Base-by-base conservation (phyloP, 2,888 invertebrate genomes). In the Heteromyza rotundicornis region DNA sequence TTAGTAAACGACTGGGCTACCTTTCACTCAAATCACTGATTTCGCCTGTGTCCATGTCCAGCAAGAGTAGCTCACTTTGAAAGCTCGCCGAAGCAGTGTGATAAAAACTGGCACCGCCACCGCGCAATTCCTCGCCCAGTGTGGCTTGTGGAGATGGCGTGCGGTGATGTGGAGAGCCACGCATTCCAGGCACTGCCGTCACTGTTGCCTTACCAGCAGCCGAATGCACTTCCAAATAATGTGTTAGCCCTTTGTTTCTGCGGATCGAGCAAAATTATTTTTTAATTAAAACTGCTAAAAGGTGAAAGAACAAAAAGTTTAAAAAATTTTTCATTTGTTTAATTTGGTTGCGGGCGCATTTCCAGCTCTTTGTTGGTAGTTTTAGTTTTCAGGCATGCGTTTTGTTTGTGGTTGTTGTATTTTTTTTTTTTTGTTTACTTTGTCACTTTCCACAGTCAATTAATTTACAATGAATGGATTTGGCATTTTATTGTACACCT, bases 261-360 rank as follows among this genome's bases (percentile, higher is more conserved):
- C 14, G 20, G 20, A 47, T 19, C 20, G 47, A 47, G 47, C 3
- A 20, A 47, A 47, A 47, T 47, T n/a, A n/a, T 7, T 17, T 47
- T 47, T 47, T 20, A 47, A 47, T 47, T 47, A 47, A 47, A 40
- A 40, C 2, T 40, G 27, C n/a, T n/a, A n/a, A n/a, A n/a, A n/a
- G n/a, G n/a, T n/a, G n/a, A n/a, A n/a, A n/a, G n/a, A n/a, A n/a
- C n/a, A n/a, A 27, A 27, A 5, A 27, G 27, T 27, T 27, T 27
- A 10, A 27, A 7, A 10, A 10, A 27, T 5, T 27, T 27, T 27
- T 27, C 27, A 7, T 27, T n/a, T 40, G 5, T 40, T 40, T 27
- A 7, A 27, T 27, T 5, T 27, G 27, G 27, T 27, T 27, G 27
- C 27, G n/a, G n/a, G n/a, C n/a, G n/a, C n/a, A n/a, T n/a, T n/a